phyloP scores from a whole-genome alignment of 2,113 vertebrate genomes.

The Limanda limanda region DNA sequence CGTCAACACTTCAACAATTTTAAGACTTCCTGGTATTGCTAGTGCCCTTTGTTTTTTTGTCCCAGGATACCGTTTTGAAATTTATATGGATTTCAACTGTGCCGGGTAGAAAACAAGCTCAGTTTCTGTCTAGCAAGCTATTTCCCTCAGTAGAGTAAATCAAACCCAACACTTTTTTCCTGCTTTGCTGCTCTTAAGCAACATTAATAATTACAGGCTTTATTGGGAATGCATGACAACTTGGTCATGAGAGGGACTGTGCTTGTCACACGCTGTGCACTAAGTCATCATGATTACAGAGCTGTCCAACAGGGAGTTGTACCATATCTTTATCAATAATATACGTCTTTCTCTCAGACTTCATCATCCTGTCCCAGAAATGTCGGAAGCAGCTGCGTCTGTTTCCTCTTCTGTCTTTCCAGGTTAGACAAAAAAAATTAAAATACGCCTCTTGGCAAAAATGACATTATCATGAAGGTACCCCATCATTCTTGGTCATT shows the following conservation, averaged over 20 bases:
- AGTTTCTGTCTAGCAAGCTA: conserved; percentile 16
- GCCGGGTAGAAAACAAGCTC: conserved; percentile 22
- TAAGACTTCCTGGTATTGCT: background rate
- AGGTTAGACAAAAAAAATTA: conserved; percentile 31
- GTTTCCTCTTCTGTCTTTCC: background rate
- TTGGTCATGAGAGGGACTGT: conserved; percentile 57
- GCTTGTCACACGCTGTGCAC: conserved; percentile 68
- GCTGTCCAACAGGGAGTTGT: conserved; percentile 57
- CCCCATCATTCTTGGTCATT: conserved; percentile 14
- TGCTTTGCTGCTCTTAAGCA: conserved; percentile 74
- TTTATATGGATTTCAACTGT: conserved; percentile 19
- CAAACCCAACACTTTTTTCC: conserved; percentile 53
- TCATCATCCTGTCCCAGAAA: conserved; percentile 63
- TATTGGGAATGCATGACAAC: conserved; percentile 63
- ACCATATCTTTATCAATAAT: conserved; percentile 76
- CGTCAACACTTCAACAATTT: background rate
- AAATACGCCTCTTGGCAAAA: background rate
- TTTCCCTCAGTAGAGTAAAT: conserved; percentile 45
- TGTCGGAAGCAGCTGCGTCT: conserved; percentile 38
- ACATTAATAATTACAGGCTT: conserved; percentile 78
- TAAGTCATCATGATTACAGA: conserved; percentile 58
- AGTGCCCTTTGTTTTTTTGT: conserved; percentile 42
- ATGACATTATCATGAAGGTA: conserved; percentile 9
- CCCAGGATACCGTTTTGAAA: conserved; percentile 50
- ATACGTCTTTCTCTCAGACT: conserved; percentile 50